Percentiles rank a stretch among this genome's conserved stretches.
Evolutionary conservation across 2,113 vertebrate genomes (phyloP).

Genomic region (Climacteris rufus): DNA sequence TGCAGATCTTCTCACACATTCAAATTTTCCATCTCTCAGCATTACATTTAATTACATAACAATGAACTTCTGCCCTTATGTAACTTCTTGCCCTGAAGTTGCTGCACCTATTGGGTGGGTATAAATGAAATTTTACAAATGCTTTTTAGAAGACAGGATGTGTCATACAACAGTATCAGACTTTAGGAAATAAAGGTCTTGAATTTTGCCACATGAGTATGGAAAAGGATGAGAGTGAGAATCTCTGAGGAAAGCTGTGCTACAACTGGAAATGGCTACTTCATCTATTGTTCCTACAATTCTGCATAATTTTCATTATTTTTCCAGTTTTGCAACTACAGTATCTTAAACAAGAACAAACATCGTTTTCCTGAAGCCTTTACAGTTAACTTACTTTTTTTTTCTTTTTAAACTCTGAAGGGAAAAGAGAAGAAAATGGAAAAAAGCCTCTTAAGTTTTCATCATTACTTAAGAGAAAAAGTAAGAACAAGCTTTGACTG

Average conservation of each 20-base stretch:
- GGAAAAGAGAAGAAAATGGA: neutral
- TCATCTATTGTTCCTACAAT: neutral
- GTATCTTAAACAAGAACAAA: neutral
- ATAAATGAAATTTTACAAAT: neutral
- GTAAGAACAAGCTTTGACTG: neutral
- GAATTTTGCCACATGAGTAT: neutral
- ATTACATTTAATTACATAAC: conserved; percentile 18
- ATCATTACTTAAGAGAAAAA: neutral
- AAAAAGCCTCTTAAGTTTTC: neutral
- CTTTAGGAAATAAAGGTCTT: neutral
- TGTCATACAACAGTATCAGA: neutral
- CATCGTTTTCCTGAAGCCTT: neutral
- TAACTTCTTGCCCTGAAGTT: neutral
- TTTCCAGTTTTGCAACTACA: neutral
- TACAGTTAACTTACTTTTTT: neutral
- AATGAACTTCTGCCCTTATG: neutral
- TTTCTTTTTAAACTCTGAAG: neutral
- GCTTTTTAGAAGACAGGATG: neutral
- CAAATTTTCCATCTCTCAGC: neutral
- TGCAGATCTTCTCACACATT: neutral
- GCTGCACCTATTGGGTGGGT: neutral
- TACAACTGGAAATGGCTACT: neutral
- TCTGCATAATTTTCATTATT: neutral
- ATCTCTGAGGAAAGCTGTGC: neutral
- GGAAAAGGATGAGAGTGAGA: neutral